These are phyloP conservation scores for Pyrgilauda ruficollis DNA, from an alignment of 2,113 vertebrate species.

Conservation along the genomic window DNA sequence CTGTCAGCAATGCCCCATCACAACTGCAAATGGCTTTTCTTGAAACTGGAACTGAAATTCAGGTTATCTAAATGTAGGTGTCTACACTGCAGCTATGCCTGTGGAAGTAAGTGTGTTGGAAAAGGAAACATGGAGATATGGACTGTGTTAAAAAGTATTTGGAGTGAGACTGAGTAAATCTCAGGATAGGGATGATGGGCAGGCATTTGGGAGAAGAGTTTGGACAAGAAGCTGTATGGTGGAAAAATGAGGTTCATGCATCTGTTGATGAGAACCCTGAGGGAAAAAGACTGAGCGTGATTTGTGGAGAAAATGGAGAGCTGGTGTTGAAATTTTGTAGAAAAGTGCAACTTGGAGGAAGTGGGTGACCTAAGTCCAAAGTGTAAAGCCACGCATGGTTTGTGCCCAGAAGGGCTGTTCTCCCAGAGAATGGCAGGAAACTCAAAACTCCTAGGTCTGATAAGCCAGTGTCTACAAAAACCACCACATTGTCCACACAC, in stretches of 20 bases:
- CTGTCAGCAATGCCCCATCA: not conserved
- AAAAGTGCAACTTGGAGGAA: not conserved
- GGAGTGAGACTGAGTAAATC: not conserved
- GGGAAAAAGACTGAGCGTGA: not conserved
- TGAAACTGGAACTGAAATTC: not conserved
- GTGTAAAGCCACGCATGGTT: not conserved
- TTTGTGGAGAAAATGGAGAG: not conserved
- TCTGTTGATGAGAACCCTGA: not conserved
- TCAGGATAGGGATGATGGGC: not conserved
- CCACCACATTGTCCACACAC: not conserved
- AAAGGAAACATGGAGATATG: not conserved
- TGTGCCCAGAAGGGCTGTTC: not conserved
- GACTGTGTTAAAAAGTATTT: not conserved
- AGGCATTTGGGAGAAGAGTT: not conserved
- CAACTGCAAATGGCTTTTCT: not conserved
- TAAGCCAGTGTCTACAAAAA: not conserved
- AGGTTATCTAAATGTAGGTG: not conserved
- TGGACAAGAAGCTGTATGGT: not conserved
- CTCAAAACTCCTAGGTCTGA: not conserved
- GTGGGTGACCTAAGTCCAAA: not conserved
- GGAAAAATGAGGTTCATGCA: not conserved
- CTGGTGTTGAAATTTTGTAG: not conserved
- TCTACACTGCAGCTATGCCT: not conserved
- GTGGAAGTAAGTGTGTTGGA: not conserved
- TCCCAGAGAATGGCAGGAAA: not conserved